Percentiles rank a stretch among this genome's conserved stretches.
Evolutionary conservation across 2,113 vertebrate species (phyloP).

Genomic region (Gymnogyps californianus): DNA sequence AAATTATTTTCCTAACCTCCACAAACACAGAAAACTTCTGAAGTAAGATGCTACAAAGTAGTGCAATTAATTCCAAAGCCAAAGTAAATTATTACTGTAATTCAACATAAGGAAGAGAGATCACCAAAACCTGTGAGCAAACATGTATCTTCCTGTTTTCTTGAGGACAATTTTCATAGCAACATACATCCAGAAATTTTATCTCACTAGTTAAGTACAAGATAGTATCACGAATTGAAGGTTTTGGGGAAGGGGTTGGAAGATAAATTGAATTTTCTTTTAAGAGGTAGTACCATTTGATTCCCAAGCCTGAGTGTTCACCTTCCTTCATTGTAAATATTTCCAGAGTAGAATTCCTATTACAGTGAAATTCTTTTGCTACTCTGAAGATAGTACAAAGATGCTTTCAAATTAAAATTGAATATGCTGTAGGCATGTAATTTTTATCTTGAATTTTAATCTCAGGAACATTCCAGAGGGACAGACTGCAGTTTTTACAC

Average conservation of each 20-base stretch:
- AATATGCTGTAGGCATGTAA: neutral
- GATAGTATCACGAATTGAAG: neutral
- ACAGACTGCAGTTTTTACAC: neutral
- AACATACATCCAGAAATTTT: neutral
- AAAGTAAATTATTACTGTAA: neutral
- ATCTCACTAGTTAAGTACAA: neutral
- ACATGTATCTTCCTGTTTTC: neutral
- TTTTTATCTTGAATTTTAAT: neutral
- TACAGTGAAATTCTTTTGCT: neutral
- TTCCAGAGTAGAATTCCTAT: neutral
- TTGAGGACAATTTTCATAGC: neutral
- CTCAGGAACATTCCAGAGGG: neutral
- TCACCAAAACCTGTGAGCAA: neutral
- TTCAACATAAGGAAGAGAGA: neutral
- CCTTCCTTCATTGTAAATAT: neutral
- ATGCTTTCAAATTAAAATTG: neutral
- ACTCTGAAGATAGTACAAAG: neutral
- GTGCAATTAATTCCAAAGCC: neutral
- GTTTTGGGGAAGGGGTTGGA: neutral
- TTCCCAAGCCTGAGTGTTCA: neutral
- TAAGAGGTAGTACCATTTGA: neutral
- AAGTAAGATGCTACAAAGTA: neutral
- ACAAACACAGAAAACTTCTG: neutral
- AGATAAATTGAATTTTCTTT: neutral
- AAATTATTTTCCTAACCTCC: neutral